phyloP scores from a whole-genome alignment of 2,888 invertebrate species.

The Mantis religiosa region DNA sequence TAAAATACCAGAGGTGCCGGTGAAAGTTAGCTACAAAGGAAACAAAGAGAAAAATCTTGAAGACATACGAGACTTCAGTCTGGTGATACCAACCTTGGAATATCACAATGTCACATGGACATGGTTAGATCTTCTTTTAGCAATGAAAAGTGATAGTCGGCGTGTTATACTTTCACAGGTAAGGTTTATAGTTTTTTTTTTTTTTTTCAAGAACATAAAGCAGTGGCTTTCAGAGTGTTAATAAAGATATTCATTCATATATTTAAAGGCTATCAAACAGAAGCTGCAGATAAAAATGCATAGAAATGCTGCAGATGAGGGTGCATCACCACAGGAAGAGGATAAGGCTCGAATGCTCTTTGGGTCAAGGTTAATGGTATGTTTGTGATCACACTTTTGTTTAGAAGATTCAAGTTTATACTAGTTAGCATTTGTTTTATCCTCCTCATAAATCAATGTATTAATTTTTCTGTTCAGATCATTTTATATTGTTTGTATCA shows the following conservation, averaged over 20 bases:
- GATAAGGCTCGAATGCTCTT: conserved; percentile 91
- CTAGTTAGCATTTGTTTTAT: too few species aligned
- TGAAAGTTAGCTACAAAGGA: conserved; percentile 91
- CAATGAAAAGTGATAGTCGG: conserved; percentile 91
- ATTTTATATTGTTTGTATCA: too few species aligned
- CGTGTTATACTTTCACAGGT: conserved; percentile 79
- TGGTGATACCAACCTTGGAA: conserved; percentile 93
- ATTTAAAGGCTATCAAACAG: conserved; percentile 85
- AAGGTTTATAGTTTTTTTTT: conserved; percentile 22
- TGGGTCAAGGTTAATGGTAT: conserved; percentile 54
- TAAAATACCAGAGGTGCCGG: conserved; percentile 95
- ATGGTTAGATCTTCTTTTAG: conserved; percentile 94
- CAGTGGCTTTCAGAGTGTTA: background rate
- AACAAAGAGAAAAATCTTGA: conserved; percentile 97
- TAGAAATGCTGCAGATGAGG: conserved; percentile 59
- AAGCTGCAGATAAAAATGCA: conserved; percentile 80
- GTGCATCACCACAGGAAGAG: conserved; percentile 83
- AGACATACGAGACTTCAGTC: conserved; percentile 89
- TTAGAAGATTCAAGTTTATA: background rate
- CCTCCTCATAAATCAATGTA: too few species aligned
- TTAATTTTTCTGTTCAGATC: too few species aligned
- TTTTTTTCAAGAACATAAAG: background rate
- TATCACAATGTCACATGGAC: conserved; percentile 99
- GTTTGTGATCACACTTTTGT: background rate
- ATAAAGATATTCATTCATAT: conserved; percentile 32